Evolutionary conservation across 53 echinoderm and acorn worm genomes (phyloP).

Genomic region (Holothuria scabra): DNA sequence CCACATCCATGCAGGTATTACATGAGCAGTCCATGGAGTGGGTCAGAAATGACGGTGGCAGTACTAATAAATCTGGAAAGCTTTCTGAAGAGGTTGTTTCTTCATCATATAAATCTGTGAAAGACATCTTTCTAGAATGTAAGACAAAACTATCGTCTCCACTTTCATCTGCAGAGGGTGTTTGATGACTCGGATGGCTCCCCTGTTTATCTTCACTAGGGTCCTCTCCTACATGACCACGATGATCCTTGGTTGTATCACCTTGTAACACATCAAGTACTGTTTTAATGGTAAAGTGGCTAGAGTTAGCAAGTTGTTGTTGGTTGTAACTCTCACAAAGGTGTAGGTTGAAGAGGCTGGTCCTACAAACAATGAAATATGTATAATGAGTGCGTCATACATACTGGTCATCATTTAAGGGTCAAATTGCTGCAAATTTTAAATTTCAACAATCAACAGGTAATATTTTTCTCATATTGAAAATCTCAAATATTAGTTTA

Average conservation of each 20-base stretch:
- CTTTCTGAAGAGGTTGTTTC: background rate
- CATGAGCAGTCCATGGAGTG: slow-evolving; percentile 10
- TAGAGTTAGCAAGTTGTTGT: background rate
- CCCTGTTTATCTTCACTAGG: background rate
- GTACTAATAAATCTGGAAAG: background rate
- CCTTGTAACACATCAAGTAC: background rate
- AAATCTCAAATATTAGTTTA: too few relatives aligned
- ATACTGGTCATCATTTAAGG: too few relatives aligned
- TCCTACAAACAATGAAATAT: background rate
- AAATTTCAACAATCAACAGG: too few relatives aligned
- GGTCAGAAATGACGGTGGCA: background rate
- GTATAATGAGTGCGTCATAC: too few relatives aligned
- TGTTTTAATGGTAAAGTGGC: background rate
- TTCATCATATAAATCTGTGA: slow-evolving; percentile 1
- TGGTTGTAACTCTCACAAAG: slow-evolving; percentile 27
- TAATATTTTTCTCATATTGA: too few relatives aligned
- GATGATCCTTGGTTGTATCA: background rate
- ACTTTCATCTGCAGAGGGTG: slow-evolving; percentile 7
- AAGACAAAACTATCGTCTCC: slow-evolving; percentile 34
- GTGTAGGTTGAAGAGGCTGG: background rate
- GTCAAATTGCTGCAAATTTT: too few relatives aligned
- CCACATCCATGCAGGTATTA: background rate
- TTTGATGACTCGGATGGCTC: too few relatives aligned
- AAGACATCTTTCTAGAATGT: slow-evolving; percentile 34
- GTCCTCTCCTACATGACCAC: background rate